phyloP scores from a whole-genome alignment of 1,140 invertebrate genomes.

The Carcinoscorpius rotundicauda region DNA sequence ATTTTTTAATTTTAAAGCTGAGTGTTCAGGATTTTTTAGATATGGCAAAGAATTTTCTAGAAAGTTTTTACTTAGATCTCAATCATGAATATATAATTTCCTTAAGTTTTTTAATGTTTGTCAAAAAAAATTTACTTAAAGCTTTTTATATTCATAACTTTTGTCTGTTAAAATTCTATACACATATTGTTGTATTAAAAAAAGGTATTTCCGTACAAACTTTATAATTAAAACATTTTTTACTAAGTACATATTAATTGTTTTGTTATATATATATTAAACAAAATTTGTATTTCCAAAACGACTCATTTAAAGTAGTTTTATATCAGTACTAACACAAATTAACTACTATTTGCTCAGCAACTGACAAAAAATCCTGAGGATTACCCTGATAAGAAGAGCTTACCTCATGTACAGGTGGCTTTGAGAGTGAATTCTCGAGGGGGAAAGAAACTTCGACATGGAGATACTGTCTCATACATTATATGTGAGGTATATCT shows the following conservation, averaged over 20 bases:
- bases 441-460: conserved; percentile 57
- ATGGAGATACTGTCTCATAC: conserved; percentile 90
- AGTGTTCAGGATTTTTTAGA: too few species aligned
- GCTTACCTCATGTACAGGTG: conserved; percentile 81
- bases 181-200: too few species aligned
- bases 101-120: too few species aligned
- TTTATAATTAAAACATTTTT: neutral
- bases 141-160: too few species aligned
- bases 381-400: conserved; percentile 77
- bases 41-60: conserved; percentile 2
- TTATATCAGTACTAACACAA: neutral
- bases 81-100: too few species aligned
- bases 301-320: conserved; percentile 5
- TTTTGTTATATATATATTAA: conserved; percentile 11
- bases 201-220: neutral
- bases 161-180: too few species aligned
- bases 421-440: conserved; percentile 50
- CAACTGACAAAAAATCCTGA: conserved; percentile 89
- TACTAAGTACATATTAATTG: conserved; percentile 1
- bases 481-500: conserved; percentile 69
- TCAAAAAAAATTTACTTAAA: too few species aligned
- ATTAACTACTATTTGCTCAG: conserved; percentile 25
- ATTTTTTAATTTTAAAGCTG: neutral
- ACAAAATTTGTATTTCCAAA: neutral
- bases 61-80: too few species aligned